These are phyloP conservation scores for Heliconius ismenius DNA, from an alignment of 2,888 invertebrate species.

Conservation along the genomic window DNA sequence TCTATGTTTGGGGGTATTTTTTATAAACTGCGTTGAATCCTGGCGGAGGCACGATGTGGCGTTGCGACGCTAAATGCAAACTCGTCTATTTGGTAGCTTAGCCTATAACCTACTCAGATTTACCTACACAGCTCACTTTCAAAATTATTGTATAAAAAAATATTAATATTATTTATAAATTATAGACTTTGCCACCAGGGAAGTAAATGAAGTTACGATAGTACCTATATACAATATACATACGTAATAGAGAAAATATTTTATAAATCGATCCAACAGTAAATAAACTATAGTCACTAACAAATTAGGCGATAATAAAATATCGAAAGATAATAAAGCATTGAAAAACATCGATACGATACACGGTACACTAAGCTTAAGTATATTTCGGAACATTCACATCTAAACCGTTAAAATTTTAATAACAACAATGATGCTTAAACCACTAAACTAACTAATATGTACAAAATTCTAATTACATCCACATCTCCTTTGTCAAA, in stretches of 20 bases:
- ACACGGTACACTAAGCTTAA: conserved; percentile 58
- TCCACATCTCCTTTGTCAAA: conserved; percentile 47
- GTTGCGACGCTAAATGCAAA: conserved; percentile 73
- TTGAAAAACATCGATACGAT: conserved; percentile 58
- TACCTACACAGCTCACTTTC: conserved; percentile 12
- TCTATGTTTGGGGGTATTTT: not conserved
- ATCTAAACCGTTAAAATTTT: conserved; percentile 72
- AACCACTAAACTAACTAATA: conserved; percentile 55
- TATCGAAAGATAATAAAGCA: conserved; percentile 51
- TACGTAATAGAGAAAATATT: conserved; percentile 33
- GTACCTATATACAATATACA: conserved; percentile 30
- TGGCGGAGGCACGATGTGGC: conserved; percentile 38
- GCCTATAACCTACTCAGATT: conserved; percentile 49
- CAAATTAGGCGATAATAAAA: conserved; percentile 51
- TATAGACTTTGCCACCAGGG: conserved; percentile 27
- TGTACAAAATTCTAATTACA: conserved; percentile 60
- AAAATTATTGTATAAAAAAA: conserved; percentile 32
- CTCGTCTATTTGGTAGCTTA: conserved; percentile 71
- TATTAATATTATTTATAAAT: conserved; percentile 30
- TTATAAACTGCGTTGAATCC: not conserved
- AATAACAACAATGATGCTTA: conserved; percentile 70
- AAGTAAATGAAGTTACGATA: conserved; percentile 5
- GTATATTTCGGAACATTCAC: conserved; percentile 64
- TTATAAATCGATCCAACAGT: conserved; percentile 44
- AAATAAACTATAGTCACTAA: conserved; percentile 49